phyloP scores from a whole-genome alignment of 1,140 invertebrate species.

The Adelges cooleyi region DNA sequence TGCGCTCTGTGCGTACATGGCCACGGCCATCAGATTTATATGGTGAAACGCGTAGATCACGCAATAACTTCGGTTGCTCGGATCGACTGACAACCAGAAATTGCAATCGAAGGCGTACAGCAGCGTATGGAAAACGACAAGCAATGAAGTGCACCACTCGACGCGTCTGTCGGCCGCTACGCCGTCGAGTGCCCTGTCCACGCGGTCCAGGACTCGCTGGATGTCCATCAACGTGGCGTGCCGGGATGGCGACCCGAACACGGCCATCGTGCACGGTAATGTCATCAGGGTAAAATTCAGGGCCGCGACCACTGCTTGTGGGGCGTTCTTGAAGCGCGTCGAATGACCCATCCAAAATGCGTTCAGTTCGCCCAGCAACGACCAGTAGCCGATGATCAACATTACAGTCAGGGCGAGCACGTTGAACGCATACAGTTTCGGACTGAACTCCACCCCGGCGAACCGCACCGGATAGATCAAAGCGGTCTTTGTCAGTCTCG shows the following conservation, averaged over 20 bases:
- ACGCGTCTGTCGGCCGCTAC: background rate
- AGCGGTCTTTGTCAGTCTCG: too few relatives aligned
- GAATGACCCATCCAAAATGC: background rate
- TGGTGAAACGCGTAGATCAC: background rate
- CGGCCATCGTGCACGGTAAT: background rate
- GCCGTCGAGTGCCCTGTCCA: background rate
- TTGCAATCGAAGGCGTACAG: conserved; percentile 8
- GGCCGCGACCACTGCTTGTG: background rate
- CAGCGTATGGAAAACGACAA: background rate
- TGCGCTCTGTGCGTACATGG: conserved; percentile 19
- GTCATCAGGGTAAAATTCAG: background rate
- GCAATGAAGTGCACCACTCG: background rate
- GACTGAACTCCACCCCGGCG: too few relatives aligned
- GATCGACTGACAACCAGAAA: conserved; percentile 20
- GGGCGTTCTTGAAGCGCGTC: background rate
- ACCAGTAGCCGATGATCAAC: background rate
- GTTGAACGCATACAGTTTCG: background rate
- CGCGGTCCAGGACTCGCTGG: background rate
- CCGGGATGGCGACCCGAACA: background rate
- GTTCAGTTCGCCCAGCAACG: too few relatives aligned
- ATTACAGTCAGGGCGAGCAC: background rate
- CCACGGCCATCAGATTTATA: conserved; percentile 7
- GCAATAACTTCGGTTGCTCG: conserved; percentile 14
- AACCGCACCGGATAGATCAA: too few relatives aligned
- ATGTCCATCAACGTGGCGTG: background rate